These are phyloP conservation scores for Apamea sordens DNA, from an alignment of 2,888 invertebrate species.

Conservation along the genomic window DNA sequence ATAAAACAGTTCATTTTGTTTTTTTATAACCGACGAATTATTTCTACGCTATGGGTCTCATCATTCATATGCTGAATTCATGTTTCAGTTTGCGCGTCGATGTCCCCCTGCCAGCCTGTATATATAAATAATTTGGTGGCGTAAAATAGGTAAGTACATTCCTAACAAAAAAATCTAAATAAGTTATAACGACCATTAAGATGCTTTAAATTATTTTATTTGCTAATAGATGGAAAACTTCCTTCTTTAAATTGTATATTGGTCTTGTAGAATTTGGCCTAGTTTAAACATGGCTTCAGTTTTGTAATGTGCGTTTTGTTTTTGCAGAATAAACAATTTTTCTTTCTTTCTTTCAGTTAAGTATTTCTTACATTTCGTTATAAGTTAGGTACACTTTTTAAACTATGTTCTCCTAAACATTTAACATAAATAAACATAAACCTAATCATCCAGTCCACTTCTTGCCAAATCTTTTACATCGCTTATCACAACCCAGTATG, in stretches of 20 bases:
- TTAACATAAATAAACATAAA: slow-evolving; percentile 38
- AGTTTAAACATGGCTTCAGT: too few species aligned
- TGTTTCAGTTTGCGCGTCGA: too few species aligned
- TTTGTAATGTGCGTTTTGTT: too few species aligned
- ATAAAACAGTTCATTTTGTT: too few species aligned
- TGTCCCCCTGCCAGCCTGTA: too few species aligned
- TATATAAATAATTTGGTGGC: too few species aligned
- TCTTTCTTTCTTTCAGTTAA: not conserved
- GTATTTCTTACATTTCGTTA: not conserved
- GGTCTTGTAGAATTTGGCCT: not conserved
- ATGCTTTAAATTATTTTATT: slow-evolving; percentile 9
- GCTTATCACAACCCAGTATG: slow-evolving; percentile 74
- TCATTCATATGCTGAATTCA: too few species aligned
- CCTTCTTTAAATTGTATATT: not conserved
- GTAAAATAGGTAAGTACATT: too few species aligned
- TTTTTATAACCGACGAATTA: too few species aligned
- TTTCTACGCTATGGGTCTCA: too few species aligned
- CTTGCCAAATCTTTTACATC: not conserved
- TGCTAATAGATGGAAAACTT: not conserved
- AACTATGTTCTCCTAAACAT: not conserved
- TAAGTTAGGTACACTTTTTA: not conserved
- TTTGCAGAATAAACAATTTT: too few species aligned
- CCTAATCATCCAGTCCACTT: not conserved
- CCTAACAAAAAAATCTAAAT: too few species aligned
- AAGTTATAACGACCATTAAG: not conserved